Evolutionary conservation across 2,797 vertebrate species (phyloP).

Genomic region (Pseudochaenichthys georgianus): DNA sequence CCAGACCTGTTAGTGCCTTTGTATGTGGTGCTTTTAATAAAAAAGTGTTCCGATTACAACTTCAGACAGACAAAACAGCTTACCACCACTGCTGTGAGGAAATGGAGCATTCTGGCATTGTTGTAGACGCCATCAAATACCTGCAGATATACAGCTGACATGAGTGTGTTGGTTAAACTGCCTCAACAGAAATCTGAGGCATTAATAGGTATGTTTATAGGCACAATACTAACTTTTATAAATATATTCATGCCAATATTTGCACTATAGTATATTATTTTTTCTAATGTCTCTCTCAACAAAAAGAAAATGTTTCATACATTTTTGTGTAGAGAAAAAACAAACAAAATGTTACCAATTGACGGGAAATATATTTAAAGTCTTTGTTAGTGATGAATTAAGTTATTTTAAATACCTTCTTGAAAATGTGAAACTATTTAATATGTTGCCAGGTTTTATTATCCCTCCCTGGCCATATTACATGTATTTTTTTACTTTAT

Average conservation of each 20-base stretch:
- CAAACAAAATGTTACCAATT: too few relatives aligned
- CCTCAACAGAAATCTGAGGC: background rate
- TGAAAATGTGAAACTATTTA: too few relatives aligned
- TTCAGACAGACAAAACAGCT: constrained; percentile 60
- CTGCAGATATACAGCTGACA: constrained; percentile 61
- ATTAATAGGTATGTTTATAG: background rate
- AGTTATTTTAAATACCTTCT: too few relatives aligned
- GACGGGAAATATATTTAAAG: too few relatives aligned
- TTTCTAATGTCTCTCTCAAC: too few relatives aligned
- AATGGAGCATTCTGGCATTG: constrained; percentile 91
- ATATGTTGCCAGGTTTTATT: too few relatives aligned
- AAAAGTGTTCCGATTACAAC: background rate
- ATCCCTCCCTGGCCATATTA: too few relatives aligned
- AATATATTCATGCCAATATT: background rate
- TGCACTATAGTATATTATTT: too few relatives aligned
- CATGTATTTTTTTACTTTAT: too few relatives aligned
- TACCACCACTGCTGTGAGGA: constrained; percentile 92
- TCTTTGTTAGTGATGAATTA: too few relatives aligned
- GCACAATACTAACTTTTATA: background rate
- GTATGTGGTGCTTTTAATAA: background rate
- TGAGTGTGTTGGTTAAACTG: background rate
- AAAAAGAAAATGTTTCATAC: too few relatives aligned
- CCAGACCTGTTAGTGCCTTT: background rate
- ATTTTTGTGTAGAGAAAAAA: too few relatives aligned
- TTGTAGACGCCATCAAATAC: constrained; percentile 92